Evolutionary conservation across 2,797 vertebrate species (phyloP), one percentile per base, ranked within the genome.

Genomic region (Euphonia xanthogaster): DNA sequence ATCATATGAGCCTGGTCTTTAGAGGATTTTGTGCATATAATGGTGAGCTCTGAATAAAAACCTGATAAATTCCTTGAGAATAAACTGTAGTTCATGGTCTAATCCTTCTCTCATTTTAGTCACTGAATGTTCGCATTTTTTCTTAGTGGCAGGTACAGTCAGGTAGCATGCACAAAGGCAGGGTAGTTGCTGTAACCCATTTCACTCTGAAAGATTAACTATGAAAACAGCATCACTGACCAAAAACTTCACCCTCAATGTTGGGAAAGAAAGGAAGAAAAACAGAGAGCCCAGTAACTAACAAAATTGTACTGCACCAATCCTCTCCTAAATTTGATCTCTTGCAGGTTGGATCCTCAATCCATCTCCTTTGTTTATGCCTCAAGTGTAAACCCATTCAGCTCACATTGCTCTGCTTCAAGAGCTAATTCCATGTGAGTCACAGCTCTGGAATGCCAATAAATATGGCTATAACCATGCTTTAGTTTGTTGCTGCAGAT

Each of bases 401-500:
- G 48, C 35, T 84, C 53, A 91, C 51, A 44, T 50, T 81, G 78
- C 61, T 83, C 75, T 22, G 22, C 73, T 93, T 85, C 6, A 17
- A 71, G 81, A 91, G 65, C 87, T 93, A 90, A 90, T 90, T 86
- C 85, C 75, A 75, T 1, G 7, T 95, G 96, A 97, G 78, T 97
- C 95, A 96, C n/a, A 6, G 42, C 62, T 68, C 79, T 93, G 96
- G 95, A 94, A 97, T 97, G 91, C 75, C 90, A 94, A 90, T 94
- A 95, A 96, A 94, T 95, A 94, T 90, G 93, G 82, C 72, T 90
- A 47, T 93, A 93, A 66, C 87, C 35, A 14, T 33, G 81, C 35
- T 67, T 57, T 24, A 76, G 48, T 96, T 91, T 74, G 53, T 72
- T 90, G 42, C 58, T 85, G 82, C 47, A 93, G 88, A 83, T 93